These are phyloP conservation scores for Equus quagga DNA, from an alignment of 2,113 vertebrate genomes.

Conservation along the genomic window DNA sequence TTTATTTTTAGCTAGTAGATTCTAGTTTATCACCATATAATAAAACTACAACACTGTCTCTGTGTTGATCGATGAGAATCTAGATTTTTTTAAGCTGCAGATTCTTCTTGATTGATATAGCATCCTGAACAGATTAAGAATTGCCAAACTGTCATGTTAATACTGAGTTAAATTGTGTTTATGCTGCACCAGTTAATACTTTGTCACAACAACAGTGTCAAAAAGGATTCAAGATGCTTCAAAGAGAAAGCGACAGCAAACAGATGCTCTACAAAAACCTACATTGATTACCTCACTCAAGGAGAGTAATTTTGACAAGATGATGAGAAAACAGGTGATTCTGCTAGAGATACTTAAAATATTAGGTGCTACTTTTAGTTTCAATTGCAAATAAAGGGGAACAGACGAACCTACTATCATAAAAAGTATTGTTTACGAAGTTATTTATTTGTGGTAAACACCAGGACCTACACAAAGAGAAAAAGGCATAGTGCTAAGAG, in stretches of 20 bases:
- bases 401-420: neutral
- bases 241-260: slow-evolving; percentile 34
- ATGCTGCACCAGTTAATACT: slow-evolving; percentile 29
- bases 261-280: neutral
- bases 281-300: neutral
- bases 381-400: neutral
- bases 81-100: neutral
- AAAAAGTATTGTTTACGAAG: neutral
- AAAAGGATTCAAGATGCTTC: neutral
- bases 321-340: neutral
- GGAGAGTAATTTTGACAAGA: slow-evolving; percentile 30
- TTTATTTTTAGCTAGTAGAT: neutral
- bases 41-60: neutral
- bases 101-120: neutral
- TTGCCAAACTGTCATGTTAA: slow-evolving; percentile 31
- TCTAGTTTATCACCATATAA: slow-evolving; percentile 33
- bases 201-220: neutral
- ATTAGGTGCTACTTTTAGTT: neutral
- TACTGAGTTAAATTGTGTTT: slow-evolving; percentile 8
- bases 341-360: neutral
- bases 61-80: neutral
- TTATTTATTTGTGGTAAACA: neutral
- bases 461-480: neutral
- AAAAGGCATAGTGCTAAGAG: neutral
- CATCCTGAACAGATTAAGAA: neutral